Percentiles rank a stretch among this genome's conserved stretches.
Evolutionary conservation across 1,140 invertebrate genomes (phyloP).

Genomic region (Paraescarpia echinospica): DNA sequence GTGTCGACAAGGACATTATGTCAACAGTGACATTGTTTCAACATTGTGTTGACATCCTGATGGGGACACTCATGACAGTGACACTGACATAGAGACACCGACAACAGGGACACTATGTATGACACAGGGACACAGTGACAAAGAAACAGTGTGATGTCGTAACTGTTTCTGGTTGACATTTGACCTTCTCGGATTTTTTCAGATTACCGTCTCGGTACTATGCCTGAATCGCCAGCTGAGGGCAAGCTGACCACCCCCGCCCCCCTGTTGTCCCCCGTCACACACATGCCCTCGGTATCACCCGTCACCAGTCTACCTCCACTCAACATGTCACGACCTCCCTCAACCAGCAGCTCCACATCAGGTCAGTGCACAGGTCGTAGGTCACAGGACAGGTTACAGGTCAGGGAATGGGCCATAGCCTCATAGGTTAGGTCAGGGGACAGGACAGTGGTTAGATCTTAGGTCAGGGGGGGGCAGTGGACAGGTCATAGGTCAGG

Average conservation of each 20-base stretch:
- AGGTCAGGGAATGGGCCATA: background rate
- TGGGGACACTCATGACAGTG: background rate
- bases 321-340: constrained; percentile 7
- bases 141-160: too few relatives aligned
- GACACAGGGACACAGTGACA: background rate
- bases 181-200: background rate
- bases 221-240: constrained; percentile 14
- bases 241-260: background rate
- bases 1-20: background rate
- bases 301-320: background rate
- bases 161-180: background rate
- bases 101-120: background rate
- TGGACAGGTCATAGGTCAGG: background rate
- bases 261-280: background rate
- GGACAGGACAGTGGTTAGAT: background rate
- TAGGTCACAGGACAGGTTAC: background rate
- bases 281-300: constrained; percentile 5
- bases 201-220: constrained; percentile 16
- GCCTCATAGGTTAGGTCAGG: background rate
- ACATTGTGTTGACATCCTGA: background rate
- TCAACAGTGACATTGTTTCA: background rate
- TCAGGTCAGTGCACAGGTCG: background rate
- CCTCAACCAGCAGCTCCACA: constrained; percentile 1
- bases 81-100: background rate
- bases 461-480: background rate